phyloP scores from a whole-genome alignment of 1,140 invertebrate genomes.

The Hypothenemus hampei region DNA sequence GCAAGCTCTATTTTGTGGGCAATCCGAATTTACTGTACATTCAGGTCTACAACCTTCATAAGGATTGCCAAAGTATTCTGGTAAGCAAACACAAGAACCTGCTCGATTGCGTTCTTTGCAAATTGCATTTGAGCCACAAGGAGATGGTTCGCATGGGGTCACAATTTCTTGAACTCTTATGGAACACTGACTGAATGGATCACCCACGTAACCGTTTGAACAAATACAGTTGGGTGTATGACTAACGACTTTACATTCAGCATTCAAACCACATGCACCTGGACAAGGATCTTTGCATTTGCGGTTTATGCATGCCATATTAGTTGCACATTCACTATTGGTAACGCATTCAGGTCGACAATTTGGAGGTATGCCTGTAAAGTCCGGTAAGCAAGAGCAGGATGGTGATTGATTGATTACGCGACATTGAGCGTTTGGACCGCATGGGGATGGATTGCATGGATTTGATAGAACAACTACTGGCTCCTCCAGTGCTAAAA shows the following conservation, averaged over 20 bases:
- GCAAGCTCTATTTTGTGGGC: conserved; percentile 70
- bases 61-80: conserved; percentile 67
- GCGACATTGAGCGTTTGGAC: conserved; percentile 70
- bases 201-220: conserved; percentile 74
- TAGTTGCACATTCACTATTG: conserved; percentile 57
- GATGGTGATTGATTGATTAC: conserved; percentile 75
- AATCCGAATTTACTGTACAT: conserved; percentile 72
- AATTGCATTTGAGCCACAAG: conserved; percentile 63
- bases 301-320: conserved; percentile 60
- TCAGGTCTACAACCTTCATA: conserved; percentile 70
- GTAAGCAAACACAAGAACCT: conserved; percentile 62
- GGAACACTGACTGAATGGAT: conserved; percentile 64
- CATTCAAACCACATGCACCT: conserved; percentile 75
- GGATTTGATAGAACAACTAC: conserved; percentile 55
- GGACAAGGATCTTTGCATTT: conserved; percentile 71
- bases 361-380: conserved; percentile 57
- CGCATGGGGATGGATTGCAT: conserved; percentile 78
- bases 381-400: conserved; percentile 70
- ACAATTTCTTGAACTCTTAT: conserved; percentile 41
- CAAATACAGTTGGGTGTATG: conserved; percentile 69
- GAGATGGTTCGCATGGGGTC: conserved; percentile 57
- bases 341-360: conserved; percentile 62
- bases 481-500: conserved; percentile 44
- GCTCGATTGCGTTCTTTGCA: conserved; percentile 57
- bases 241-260: conserved; percentile 64